Conservation (phyloP, 1,140 invertebrate species). For the Conopomorpha cramerella region DNA sequence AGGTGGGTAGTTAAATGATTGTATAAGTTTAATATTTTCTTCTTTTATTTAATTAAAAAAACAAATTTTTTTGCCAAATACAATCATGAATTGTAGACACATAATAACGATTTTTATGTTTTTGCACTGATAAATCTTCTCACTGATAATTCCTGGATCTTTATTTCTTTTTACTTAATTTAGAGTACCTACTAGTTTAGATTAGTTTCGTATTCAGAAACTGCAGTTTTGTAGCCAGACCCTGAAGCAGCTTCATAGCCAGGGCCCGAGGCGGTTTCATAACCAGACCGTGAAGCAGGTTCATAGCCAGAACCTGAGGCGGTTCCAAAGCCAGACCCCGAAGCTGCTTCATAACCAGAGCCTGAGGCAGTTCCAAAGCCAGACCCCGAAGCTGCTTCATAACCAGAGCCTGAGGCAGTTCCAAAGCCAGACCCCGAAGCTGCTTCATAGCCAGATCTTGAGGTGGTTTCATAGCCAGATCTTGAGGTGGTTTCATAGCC, state of each 20-base stretch:
- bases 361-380: not conserved
- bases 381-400: not conserved
- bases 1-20: too few species aligned
- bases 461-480: not conserved
- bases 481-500: not conserved
- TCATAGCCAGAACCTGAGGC: not conserved
- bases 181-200: not conserved
- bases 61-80: not conserved
- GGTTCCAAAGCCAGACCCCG: not conserved
- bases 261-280: not conserved
- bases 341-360: not conserved
- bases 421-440: not conserved
- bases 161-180: not conserved
- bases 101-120: not conserved
- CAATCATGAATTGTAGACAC: not conserved
- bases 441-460: not conserved
- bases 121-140: not conserved
- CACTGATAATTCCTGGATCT: not conserved
- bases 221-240: not conserved
- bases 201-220: not conserved
- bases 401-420: not conserved
- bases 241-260: not conserved
- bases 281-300: not conserved
- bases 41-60: not conserved
- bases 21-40: not conserved